Base-by-base conservation (phyloP, 2,797 vertebrate species). In the Sebastes alutus region DNA sequence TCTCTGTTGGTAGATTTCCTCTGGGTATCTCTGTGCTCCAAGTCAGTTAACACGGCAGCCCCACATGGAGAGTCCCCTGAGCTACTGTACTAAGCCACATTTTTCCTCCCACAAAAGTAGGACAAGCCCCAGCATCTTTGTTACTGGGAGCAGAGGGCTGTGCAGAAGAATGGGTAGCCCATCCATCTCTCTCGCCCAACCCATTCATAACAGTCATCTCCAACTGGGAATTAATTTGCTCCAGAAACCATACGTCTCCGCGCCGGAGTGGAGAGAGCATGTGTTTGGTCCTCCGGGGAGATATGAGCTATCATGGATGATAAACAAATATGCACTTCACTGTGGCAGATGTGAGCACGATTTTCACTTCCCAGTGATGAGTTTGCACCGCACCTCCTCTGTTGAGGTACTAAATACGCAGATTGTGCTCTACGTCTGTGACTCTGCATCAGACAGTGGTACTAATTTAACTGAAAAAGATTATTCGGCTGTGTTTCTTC, bases 151-250 rank as follows among this genome's bases (percentile, higher is more conserved):
- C 89, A 79, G 80, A 87, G 83, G 88, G 89, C 86, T 72, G 80
- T 52, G 89, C 75, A 63, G 88, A 78, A 82, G 82, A 90, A 88
- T 42, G 80, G 88, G 30, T 23, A 81, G 84, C 75, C 75, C 91
- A 93, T 95, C 91, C 81, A 87, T 93, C 92, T 93, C 89, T 64
- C 75, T 73, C 42, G 38, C 59, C 76, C 69, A 55, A 29, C 86
- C 88, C 89, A 94, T 95, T 95, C 94, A 94, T 94, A 94, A 95
- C 89, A 92, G 90, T 91, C 92, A 56, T 85, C 84, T 87, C 76
- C 89, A 89, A 82, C 90, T 72, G 89, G 91, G 88, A 93, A 88
- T 93, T 92, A 30, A 94, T 95, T 95, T 94, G 87, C 83, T 89
- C 90, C 87, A 89, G 87, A 91, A 94, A 92, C 70, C 82, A 86